A percentile compares a stretch with the other conserved stretches of the same genome.
phyloP scores from a whole-genome alignment of 2,113 vertebrate genomes.

The Phaethon lepturus region DNA sequence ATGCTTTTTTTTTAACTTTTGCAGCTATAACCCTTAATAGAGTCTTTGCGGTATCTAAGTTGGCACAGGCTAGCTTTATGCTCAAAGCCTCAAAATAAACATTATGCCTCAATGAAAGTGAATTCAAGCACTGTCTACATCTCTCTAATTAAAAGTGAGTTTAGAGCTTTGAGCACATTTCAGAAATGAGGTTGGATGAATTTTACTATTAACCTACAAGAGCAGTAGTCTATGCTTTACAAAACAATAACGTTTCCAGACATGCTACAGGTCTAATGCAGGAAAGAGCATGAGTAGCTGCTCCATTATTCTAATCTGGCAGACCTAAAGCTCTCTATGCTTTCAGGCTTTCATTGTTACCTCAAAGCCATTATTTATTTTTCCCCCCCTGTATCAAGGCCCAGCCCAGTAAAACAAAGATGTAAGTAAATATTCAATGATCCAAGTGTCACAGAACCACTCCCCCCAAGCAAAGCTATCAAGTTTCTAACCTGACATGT shows the following conservation, averaged over 20 bases:
- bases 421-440: background rate
- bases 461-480: background rate
- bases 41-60: background rate
- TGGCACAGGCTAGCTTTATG: background rate
- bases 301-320: background rate
- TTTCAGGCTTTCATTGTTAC: background rate
- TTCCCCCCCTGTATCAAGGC: background rate
- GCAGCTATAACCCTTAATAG: background rate
- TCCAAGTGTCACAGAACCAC: background rate
- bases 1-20: background rate
- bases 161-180: background rate
- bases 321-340: background rate
- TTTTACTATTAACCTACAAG: background rate
- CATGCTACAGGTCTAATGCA: background rate
- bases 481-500: background rate
- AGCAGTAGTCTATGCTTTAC: background rate
- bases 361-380: background rate
- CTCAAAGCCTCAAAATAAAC: constrained; percentile 13
- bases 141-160: background rate
- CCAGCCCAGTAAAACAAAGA: background rate
- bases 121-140: constrained; percentile 3
- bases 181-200: background rate
- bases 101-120: constrained; percentile 8
- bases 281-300: background rate
- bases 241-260: background rate